Conservation (phyloP, 2,888 invertebrate genomes). For the Oscheius sp. region DNA sequence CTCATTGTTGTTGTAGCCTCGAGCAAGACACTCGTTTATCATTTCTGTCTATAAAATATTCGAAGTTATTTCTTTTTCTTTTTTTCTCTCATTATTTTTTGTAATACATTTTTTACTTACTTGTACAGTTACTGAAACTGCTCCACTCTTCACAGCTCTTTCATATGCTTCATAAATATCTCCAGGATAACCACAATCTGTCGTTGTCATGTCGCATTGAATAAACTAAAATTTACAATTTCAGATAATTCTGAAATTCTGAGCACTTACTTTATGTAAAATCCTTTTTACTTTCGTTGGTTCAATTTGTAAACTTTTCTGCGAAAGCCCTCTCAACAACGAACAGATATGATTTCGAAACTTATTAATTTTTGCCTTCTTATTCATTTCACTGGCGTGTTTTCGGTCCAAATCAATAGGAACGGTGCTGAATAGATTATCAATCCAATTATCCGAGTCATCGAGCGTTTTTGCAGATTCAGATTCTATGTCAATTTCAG, state of each 20-base stretch:
- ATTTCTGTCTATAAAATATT: not conserved
- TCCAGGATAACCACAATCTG: not conserved
- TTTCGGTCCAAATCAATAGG: slow-evolving; percentile 22
- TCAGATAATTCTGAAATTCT: too few species aligned
- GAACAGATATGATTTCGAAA: not conserved
- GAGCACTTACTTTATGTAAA: not conserved
- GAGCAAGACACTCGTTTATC: slow-evolving; percentile 12
- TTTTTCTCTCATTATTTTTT: not conserved
- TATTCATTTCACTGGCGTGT: slow-evolving; percentile 1
- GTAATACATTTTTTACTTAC: not conserved
- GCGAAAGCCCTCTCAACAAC: not conserved
- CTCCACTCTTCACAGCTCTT: not conserved
- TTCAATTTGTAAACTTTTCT: not conserved
- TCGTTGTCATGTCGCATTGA: slow-evolving; percentile 5
- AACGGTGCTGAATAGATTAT: not conserved
- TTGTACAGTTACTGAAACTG: not conserved
- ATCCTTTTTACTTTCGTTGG: not conserved
- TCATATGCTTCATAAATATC: not conserved
- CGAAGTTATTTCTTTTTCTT: not conserved
- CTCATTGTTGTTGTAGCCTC: not conserved
- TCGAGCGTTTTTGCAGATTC: not conserved
- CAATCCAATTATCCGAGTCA: slow-evolving; percentile 9
- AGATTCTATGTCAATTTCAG: not conserved
- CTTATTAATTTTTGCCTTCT: not conserved
- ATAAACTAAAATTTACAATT: too few species aligned